Conservation (phyloP, 2,888 invertebrate species). For the Bembecia ichneumoniformis region DNA sequence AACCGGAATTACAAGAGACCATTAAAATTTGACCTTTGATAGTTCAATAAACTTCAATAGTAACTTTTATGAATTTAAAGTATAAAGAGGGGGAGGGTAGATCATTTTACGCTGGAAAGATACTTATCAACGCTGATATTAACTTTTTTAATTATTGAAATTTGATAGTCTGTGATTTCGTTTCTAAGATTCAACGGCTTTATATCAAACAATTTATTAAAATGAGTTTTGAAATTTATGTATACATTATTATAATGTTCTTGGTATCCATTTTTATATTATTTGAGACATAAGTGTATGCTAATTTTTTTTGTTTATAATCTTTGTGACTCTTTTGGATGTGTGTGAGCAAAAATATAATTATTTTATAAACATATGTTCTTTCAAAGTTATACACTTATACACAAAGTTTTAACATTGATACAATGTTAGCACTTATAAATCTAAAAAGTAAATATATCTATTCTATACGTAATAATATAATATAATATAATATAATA, state of each 20-base stretch:
- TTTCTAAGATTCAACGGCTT: conserved; percentile 14
- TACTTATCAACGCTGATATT: conserved; percentile 28
- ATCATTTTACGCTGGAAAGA: conserved; percentile 14
- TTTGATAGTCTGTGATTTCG: conserved; percentile 20
- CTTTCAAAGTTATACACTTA: no score
- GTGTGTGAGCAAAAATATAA: no score
- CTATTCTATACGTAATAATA: no score
- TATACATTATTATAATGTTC: background rate
- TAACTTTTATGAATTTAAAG: conserved; percentile 1
- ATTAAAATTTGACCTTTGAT: conserved; percentile 19
- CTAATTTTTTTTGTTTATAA: background rate
- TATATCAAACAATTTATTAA: conserved; percentile 7
- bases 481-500: no score
- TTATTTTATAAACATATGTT: no score
- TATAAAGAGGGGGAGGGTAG: conserved; percentile 4
- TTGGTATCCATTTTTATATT: background rate
- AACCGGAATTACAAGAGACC: conserved; percentile 27
- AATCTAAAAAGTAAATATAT: no score
- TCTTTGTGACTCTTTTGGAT: no score
- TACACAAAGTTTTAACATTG: no score
- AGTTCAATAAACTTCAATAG: conserved; percentile 19
- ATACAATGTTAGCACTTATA: no score
- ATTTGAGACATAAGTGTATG: background rate
- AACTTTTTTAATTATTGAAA: conserved; percentile 39
- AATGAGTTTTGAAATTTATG: conserved; percentile 1